These are phyloP conservation scores for Choloepus didactylus DNA, from an alignment of 2,797 vertebrate species.

Conservation along the genomic window DNA sequence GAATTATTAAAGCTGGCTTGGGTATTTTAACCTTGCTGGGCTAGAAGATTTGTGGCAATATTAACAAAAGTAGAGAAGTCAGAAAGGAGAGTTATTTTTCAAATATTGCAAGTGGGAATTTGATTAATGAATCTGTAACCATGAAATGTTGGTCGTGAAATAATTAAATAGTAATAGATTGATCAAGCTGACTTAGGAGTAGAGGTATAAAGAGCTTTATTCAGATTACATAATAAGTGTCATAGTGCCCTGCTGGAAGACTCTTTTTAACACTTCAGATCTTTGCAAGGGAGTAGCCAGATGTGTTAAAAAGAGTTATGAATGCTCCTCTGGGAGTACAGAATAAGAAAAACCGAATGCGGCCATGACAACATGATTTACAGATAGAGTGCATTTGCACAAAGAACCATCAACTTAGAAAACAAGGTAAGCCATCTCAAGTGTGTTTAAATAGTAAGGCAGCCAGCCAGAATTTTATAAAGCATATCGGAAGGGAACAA, in stretches of 20 bases:
- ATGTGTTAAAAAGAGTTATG: not conserved
- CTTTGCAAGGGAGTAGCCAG: not conserved
- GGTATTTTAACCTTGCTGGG: not conserved
- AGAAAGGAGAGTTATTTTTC: not conserved
- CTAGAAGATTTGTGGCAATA: not conserved
- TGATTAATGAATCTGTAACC: not conserved
- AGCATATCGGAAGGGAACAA: constrained; percentile 2
- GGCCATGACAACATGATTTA: not conserved
- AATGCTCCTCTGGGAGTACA: not conserved
- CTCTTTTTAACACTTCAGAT: not conserved
- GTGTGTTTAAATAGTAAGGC: not conserved
- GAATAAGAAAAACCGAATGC: not conserved
- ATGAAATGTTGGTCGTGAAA: not conserved
- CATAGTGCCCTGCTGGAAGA: not conserved
- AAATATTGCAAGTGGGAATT: not conserved
- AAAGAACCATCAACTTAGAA: not conserved
- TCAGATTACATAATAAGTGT: not conserved
- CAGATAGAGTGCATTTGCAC: not conserved
- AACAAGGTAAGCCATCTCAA: constrained; percentile 18
- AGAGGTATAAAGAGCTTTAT: not conserved
- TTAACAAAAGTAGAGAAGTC: not conserved
- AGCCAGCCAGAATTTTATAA: constrained; percentile 30
- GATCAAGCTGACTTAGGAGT: not conserved
- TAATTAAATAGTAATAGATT: not conserved
- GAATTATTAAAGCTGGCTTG: not conserved